These are phyloP conservation scores for Pachymerium ferrugineum DNA, from an alignment of 2,888 invertebrate genomes.

Conservation along the genomic window DNA sequence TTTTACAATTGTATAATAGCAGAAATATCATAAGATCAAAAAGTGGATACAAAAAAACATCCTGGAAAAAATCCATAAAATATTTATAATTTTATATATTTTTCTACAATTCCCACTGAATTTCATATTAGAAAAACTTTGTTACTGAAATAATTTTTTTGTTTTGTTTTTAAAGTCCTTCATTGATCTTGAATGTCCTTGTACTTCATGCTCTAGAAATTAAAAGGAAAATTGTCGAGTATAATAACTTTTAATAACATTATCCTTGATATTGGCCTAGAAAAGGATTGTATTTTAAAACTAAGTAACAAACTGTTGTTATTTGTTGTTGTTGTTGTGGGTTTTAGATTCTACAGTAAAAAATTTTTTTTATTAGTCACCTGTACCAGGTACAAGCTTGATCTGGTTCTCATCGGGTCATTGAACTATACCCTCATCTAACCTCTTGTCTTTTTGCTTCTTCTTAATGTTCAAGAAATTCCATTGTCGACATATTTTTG, in stretches of 20 bases:
- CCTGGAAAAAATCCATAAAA: not conserved
- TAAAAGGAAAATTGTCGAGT: not conserved
- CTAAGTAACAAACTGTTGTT: too few relatives aligned
- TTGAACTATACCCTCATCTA: constrained; percentile 14
- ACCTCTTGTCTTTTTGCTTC: not conserved
- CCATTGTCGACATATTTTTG: too few relatives aligned
- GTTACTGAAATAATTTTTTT: too few relatives aligned
- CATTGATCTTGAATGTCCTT: not conserved
- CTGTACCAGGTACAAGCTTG: constrained; percentile 5
- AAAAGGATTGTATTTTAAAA: too few relatives aligned
- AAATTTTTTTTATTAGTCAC: not conserved
- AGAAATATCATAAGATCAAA: constrained; percentile 2
- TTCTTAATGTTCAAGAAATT: too few relatives aligned
- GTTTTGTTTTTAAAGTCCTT: not conserved
- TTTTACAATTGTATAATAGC: constrained; percentile 1
- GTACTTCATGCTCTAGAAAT: not conserved
- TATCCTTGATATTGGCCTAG: constrained; percentile 11
- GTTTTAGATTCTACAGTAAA: too few relatives aligned
- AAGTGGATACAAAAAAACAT: not conserved
- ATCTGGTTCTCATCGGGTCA: not conserved
- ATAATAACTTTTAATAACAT: not conserved
- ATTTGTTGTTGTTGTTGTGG: too few relatives aligned
- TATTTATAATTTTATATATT: not conserved
- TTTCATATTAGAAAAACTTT: too few relatives aligned
- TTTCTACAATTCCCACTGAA: too few relatives aligned